These are phyloP conservation scores for Hypsopygia costalis DNA, from an alignment of 2,888 invertebrate species.

Conservation along the genomic window DNA sequence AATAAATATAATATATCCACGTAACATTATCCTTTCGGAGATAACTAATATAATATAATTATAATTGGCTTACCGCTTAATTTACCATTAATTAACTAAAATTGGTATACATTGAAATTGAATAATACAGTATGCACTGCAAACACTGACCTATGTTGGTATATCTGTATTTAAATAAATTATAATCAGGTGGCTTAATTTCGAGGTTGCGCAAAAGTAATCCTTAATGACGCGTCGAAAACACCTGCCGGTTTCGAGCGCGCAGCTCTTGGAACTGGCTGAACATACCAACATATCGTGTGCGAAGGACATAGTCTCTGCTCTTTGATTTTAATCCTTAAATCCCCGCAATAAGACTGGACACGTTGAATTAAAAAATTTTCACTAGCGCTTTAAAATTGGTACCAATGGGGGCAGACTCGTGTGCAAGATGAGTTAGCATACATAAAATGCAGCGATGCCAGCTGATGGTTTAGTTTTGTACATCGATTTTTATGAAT, in stretches of 20 bases:
- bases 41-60: too few species aligned
- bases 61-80: too few species aligned
- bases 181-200: too few species aligned
- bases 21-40: too few species aligned
- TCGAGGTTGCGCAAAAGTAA: background rate
- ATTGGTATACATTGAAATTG: too few species aligned
- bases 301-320: background rate
- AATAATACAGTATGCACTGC: too few species aligned
- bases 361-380: background rate
- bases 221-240: background rate
- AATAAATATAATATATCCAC: too few species aligned
- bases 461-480: constrained; percentile 50
- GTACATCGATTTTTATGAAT: constrained; percentile 41
- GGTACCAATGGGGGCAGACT: constrained; percentile 1
- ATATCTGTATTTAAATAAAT: too few species aligned
- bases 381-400: background rate
- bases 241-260: constrained; percentile 1
- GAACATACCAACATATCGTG: background rate
- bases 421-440: constrained; percentile 39
- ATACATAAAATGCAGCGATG: constrained; percentile 48
- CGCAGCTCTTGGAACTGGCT: constrained; percentile 1
- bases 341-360: background rate
- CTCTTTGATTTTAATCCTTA: background rate
- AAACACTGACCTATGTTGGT: too few species aligned
- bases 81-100: constrained; percentile 8